A percentile compares a stretch with the other conserved stretches of the same genome.
These are phyloP conservation scores for Xanthia icteritia DNA, from an alignment of 2,888 invertebrate species.

Conservation along the genomic window DNA sequence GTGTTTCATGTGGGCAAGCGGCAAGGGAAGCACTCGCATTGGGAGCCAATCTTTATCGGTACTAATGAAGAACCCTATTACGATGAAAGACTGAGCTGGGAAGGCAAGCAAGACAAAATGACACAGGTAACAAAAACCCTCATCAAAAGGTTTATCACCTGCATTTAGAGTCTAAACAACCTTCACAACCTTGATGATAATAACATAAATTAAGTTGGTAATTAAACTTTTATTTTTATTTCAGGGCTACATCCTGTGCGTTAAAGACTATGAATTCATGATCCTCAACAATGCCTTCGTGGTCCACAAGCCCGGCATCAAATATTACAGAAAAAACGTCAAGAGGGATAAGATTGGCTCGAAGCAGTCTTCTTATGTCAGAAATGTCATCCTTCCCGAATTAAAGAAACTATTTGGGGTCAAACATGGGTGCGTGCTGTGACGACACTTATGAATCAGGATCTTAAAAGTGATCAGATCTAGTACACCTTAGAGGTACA, in stretches of 20 bases:
- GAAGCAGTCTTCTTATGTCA: constrained; percentile 94
- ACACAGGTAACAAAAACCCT: constrained; percentile 93
- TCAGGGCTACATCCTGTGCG: constrained; percentile 97
- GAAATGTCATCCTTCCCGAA: constrained; percentile 95
- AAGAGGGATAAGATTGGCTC: constrained; percentile 94
- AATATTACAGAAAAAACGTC: constrained; percentile 94
- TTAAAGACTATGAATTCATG: constrained; percentile 97
- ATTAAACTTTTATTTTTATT: constrained; percentile 60
- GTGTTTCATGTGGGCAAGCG: constrained; percentile 96
- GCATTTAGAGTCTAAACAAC: neutral
- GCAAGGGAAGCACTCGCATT: constrained; percentile 94
- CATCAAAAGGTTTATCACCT: neutral
- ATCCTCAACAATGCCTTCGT: constrained; percentile 98
- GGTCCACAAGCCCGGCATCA: constrained; percentile 97
- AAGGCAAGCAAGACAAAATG: constrained; percentile 98
- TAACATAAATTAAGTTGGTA: neutral
- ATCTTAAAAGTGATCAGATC: constrained; percentile 55
- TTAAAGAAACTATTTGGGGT: constrained; percentile 95
- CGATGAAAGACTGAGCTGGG: constrained; percentile 98
- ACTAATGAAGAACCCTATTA: constrained; percentile 96
- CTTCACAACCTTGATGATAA: neutral
- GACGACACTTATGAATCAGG: constrained; percentile 68
- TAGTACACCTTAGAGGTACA: constrained; percentile 55
- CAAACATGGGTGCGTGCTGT: constrained; percentile 95
- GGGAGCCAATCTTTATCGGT: constrained; percentile 98